Conservation (phyloP, 2,888 invertebrate species). For the Rotaria socialis region DNA sequence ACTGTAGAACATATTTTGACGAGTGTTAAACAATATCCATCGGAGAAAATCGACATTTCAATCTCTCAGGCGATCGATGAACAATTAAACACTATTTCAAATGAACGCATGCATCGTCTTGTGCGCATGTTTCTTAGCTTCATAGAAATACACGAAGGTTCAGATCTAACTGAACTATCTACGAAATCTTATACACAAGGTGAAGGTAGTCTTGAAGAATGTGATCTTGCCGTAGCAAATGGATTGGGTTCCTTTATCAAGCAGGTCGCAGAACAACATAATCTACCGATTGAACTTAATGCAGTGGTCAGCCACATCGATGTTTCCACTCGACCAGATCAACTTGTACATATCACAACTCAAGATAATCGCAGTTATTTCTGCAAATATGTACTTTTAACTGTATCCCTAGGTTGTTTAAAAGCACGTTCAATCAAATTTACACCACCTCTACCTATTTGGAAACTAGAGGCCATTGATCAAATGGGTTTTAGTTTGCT, state of each 20-base stretch:
- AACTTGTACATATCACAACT: background rate
- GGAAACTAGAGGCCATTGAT: background rate
- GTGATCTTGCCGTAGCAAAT: background rate
- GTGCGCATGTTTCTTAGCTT: background rate
- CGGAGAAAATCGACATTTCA: background rate
- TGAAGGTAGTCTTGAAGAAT: background rate
- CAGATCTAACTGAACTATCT: background rate
- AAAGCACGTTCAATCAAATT: background rate
- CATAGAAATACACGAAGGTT: background rate
- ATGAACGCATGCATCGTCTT: background rate
- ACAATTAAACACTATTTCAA: background rate
- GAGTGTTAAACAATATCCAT: background rate
- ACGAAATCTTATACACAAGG: background rate
- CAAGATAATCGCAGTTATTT: background rate
- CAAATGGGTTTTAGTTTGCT: background rate
- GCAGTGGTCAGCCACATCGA: background rate
- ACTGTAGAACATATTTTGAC: background rate
- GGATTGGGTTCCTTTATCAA: background rate
- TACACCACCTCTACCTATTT: background rate
- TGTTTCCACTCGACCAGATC: background rate
- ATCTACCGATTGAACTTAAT: background rate
- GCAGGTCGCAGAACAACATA: background rate
- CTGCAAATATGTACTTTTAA: background rate
- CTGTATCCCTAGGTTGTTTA: background rate
- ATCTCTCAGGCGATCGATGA: background rate